Percentiles rank a stretch among this genome's conserved stretches.
Conservation (phyloP, 2,888 invertebrate species). For the Cryptops parisi region DNA sequence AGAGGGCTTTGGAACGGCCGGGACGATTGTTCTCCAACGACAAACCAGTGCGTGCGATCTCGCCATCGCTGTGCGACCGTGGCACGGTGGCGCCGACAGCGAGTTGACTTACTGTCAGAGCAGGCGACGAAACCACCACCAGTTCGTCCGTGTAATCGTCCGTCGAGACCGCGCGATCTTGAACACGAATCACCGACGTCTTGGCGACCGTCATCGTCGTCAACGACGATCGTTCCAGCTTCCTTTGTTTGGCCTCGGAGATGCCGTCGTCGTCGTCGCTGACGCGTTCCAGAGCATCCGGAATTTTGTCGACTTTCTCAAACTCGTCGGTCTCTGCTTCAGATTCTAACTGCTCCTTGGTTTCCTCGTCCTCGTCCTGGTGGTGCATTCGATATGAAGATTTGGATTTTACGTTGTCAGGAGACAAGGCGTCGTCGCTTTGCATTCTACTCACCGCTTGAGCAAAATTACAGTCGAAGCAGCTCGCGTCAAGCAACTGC, state of each 20-base stretch:
- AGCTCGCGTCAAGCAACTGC: not conserved
- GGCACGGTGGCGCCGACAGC: not conserved
- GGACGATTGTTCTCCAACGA: not conserved
- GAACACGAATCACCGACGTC: not conserved
- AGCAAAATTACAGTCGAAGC: not conserved
- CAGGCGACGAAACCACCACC: not conserved
- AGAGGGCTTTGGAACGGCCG: not conserved
- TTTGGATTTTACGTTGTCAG: not conserved
- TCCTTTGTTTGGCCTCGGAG: not conserved
- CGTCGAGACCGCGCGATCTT: not conserved
- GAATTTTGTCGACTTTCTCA: conserved; percentile 50
- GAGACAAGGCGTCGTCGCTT: not conserved
- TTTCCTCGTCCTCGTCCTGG: conserved; percentile 7
- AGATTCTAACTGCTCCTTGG: conserved; percentile 44
- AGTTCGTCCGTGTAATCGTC: not conserved
- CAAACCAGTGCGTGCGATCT: conserved; percentile 14
- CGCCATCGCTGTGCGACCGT: conserved; percentile 19
- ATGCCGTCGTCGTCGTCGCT: conserved; percentile 1
- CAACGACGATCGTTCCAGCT: not conserved
- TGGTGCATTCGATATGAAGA: not conserved
- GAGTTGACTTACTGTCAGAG: not conserved
- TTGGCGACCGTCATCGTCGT: not conserved
- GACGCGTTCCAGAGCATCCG: not conserved
- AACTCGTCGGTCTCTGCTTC: conserved; percentile 71
- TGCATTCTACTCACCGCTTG: too few relatives aligned